Base-by-base conservation (phyloP, 2,113 vertebrate species). In the Centrocercus urophasianus region DNA sequence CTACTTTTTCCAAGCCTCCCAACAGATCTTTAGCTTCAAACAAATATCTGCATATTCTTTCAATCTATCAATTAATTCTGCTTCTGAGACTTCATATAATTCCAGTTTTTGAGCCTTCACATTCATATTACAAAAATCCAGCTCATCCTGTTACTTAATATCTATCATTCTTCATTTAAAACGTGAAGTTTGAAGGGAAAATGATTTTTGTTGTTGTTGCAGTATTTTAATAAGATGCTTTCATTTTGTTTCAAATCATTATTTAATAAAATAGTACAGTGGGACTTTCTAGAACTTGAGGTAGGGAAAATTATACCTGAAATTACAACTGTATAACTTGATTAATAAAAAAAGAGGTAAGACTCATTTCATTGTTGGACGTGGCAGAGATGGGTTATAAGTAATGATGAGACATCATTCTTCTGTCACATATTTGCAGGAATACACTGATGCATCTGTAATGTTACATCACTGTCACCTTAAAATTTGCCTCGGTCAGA, bases 11-110 rank as follows among this genome's bases (percentile, higher is more conserved):
- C 47, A 83, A n/a, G 4, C 27, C 2, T 66, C 27, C 24, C 16
- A 50, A 48, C 4, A 27, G 1, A 3, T 50, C 16, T 54, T 64
- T 50, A 59, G 5, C 1, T 3, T 2, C 4, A 4, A 3, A 32
- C 15, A 74, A 63, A 15, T 63, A 52, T 16, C 8, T 56, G 4
- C 10, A 14, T 59, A 6, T 36, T 82, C 13, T 50, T 67, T 63
- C 59, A 64, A 64, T 64, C 45, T 67, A n/a, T 38, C 47, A 67
- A 43, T 30, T 76, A 79, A 20, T 78, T 86, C 20, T 75, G 10
- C 13, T 79, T 18, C n/a, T 66, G 32, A 54, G 72, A 32, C 11
- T 74, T 8, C 24, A 0, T 30, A 60, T n/a, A 67, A 48, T 27
- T 67, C 2, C 13, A 34, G 1, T 17, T 1, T 76, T 92, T 67